phyloP scores from a whole-genome alignment of 2,113 vertebrate species.

The Urocolius indicus region DNA sequence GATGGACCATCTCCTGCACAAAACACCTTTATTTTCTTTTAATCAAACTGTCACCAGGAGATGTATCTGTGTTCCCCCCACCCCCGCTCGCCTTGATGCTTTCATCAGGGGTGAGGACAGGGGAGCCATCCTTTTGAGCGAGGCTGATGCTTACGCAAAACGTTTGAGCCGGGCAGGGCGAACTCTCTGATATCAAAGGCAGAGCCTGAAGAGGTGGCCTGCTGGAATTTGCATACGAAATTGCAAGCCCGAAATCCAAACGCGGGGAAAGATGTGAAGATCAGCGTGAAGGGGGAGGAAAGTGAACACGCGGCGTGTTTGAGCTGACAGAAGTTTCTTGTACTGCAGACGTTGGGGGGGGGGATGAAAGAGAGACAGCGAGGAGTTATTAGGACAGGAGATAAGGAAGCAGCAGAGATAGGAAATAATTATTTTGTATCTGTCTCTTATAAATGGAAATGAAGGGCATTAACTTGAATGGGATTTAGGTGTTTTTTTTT shows the following conservation, averaged over 20 bases:
- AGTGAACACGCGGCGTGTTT: conserved; percentile 68
- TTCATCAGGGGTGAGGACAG: conserved; percentile 56
- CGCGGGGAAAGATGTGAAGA: not conserved
- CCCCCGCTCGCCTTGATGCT: conserved; percentile 36
- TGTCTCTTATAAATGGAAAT: conserved; percentile 86
- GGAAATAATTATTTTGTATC: conserved; percentile 87
- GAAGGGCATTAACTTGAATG: conserved; percentile 85
- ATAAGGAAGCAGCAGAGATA: conserved; percentile 83
- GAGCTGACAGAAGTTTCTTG: conserved; percentile 67
- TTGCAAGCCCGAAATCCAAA: not conserved
- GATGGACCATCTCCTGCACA: not conserved
- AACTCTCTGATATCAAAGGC: conserved; percentile 62
- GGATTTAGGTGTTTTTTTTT: conserved; percentile 85
- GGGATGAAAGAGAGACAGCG: conserved; percentile 75
- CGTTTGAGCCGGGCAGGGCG: conserved; percentile 30
- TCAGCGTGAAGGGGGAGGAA: conserved; percentile 15
- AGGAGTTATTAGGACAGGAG: conserved; percentile 79
- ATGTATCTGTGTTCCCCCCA: conserved; percentile 42
- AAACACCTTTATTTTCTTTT: conserved; percentile 41
- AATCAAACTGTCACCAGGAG: conserved; percentile 66
- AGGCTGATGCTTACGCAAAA: not conserved
- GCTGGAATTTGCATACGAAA: conserved; percentile 43
- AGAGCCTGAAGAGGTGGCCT: conserved; percentile 7
- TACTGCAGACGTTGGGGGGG: conserved; percentile 65
- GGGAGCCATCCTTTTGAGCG: conserved; percentile 38